Conservation (phyloP, 2,797 vertebrate genomes). For the Telmatherina bonti region DNA sequence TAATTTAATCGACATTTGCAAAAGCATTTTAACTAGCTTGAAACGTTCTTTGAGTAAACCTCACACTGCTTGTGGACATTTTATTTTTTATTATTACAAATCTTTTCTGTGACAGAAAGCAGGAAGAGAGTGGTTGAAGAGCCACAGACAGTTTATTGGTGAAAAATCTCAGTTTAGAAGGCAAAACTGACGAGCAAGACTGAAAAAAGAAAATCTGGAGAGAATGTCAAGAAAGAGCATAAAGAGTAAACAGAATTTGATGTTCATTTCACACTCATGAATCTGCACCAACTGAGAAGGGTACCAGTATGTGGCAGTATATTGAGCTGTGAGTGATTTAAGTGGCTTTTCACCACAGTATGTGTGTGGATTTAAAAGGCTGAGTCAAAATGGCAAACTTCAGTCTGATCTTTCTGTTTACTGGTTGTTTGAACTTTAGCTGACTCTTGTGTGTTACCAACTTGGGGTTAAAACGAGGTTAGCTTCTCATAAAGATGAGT, state of each 20-base stretch:
- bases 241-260: constrained; percentile 69
- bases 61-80: constrained; percentile 5
- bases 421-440: constrained; percentile 63
- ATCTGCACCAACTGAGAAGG: constrained; percentile 67
- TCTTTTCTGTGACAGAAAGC: constrained; percentile 42
- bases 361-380: constrained; percentile 63
- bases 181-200: constrained; percentile 71
- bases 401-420: constrained; percentile 51
- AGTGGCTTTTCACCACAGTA: constrained; percentile 66
- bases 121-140: constrained; percentile 35
- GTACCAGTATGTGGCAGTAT: constrained; percentile 59
- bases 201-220: constrained; percentile 64
- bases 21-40: constrained; percentile 21
- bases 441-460: constrained; percentile 50
- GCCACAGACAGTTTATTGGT: constrained; percentile 41
- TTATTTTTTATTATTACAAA: constrained; percentile 28
- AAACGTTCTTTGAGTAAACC: constrained; percentile 19
- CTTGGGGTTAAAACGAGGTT: constrained; percentile 60
- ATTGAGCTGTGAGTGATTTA: constrained; percentile 75
- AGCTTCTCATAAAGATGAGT: constrained; percentile 44
- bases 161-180: constrained; percentile 43
- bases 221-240: constrained; percentile 59
- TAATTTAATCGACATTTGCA: constrained; percentile 34
- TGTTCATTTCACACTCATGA: constrained; percentile 71
- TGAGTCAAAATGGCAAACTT: constrained; percentile 65